Evolutionary conservation across 1,140 invertebrate genomes (phyloP).

Genomic region (Pseudomyrmex sp.): DNA sequence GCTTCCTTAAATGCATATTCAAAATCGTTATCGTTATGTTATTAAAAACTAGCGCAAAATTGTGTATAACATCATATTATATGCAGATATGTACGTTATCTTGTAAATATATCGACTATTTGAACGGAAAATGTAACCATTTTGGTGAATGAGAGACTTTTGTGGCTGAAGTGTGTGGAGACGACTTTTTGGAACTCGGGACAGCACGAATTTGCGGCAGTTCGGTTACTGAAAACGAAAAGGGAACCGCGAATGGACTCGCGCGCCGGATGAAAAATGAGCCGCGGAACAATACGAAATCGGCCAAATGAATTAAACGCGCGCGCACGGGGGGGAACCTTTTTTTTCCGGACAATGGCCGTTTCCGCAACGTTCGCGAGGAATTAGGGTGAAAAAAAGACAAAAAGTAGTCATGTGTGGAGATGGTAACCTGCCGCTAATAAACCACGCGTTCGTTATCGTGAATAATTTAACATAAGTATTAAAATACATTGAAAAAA

Average conservation of each 20-base stretch:
- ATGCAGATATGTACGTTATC: neutral
- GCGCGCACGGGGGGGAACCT: constrained; percentile 15
- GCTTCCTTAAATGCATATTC: neutral
- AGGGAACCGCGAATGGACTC: constrained; percentile 42
- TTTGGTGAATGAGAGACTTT: constrained; percentile 9
- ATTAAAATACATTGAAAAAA: neutral
- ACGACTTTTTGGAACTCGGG: constrained; percentile 32
- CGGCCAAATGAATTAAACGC: constrained; percentile 60
- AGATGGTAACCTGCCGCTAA: constrained; percentile 44
- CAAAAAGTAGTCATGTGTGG: constrained; percentile 35
- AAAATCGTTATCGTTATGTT: neutral
- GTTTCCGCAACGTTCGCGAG: constrained; percentile 42
- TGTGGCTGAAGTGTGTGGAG: constrained; percentile 9
- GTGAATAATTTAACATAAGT: constrained; percentile 18
- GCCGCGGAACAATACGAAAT: constrained; percentile 46
- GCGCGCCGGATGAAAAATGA: constrained; percentile 49
- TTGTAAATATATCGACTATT: neutral
- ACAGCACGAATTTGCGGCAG: constrained; percentile 54
- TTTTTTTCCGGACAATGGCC: constrained; percentile 49
- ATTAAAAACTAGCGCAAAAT: too few relatives aligned
- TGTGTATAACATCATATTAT: too few relatives aligned
- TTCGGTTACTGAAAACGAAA: constrained; percentile 55
- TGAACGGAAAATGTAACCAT: neutral
- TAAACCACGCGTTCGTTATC: constrained; percentile 49
- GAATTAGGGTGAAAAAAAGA: constrained; percentile 43